These are phyloP conservation scores for Enhydra lutris DNA, from an alignment of 2,113 vertebrate species.

Conservation along the genomic window DNA sequence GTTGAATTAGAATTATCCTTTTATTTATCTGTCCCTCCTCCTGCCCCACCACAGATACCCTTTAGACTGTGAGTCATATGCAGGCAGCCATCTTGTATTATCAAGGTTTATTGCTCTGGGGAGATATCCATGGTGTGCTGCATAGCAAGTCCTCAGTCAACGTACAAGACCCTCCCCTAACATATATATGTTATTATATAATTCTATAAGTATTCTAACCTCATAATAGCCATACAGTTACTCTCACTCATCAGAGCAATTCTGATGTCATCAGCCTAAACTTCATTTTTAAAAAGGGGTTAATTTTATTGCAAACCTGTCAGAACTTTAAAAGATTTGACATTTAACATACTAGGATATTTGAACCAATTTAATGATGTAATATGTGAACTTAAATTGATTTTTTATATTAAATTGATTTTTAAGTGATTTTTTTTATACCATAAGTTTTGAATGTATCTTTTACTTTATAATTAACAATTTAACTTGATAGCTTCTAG, in stretches of 20 bases:
- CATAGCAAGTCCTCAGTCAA: too few relatives aligned
- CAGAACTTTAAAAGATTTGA: not conserved
- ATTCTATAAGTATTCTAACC: not conserved
- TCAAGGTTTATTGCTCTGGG: not conserved
- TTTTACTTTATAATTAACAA: not conserved
- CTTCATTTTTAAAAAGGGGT: not conserved
- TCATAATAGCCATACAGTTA: not conserved
- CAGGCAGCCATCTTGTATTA: not conserved
- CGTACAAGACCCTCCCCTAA: not conserved
- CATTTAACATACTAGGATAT: not conserved
- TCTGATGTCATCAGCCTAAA: not conserved
- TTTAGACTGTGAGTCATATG: not conserved
- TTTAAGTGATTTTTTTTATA: not conserved
- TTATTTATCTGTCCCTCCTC: not conserved
- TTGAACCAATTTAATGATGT: not conserved
- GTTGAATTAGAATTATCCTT: not conserved
- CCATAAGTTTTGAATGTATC: not conserved
- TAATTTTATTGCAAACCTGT: not conserved
- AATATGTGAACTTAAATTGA: constrained; percentile 20
- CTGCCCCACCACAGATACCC: too few relatives aligned
- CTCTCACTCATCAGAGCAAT: not conserved
- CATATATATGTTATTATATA: too few relatives aligned
- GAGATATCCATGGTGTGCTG: not conserved
- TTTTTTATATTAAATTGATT: too few relatives aligned
- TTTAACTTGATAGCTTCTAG: not conserved